Evolutionary conservation across 2,888 invertebrate species (phyloP), one percentile per base, ranked within the genome.

Genomic region (Ophion ellenae): DNA sequence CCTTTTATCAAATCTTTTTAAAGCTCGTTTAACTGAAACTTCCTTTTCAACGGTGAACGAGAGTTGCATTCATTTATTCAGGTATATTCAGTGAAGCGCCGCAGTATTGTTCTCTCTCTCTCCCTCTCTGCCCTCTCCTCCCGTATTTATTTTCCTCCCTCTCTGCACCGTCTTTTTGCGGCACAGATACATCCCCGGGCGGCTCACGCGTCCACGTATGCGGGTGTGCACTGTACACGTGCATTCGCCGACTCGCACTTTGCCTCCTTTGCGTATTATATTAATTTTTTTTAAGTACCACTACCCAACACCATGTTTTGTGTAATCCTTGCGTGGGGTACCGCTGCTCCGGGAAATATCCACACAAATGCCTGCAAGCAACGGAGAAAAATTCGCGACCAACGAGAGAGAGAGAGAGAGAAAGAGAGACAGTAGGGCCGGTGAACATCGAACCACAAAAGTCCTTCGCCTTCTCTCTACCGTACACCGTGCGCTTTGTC

Each of bases 21-120:
- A 88, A 89, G 87, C 87, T 89, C 88, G 88, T 89, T 91, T 88
- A 88, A 89, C 89, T 85, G 88, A 88, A 89, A 87, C 87, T 88
- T 82, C 86, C 84, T 85, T 83, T 86, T 85, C 76, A 77, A 61
- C 74, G 53, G 80, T 36, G 61, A 86, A 73, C 78, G 86, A 83
- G 83, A 87, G 86, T 77, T 78, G 87, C 87, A 89, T 88, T 88
- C 86, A 85, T 83, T 87, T 86, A 88, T 87, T 87, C 87, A 88
- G 69, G 83, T 85, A 83, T 85, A 88, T 87, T 86, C 85, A 87
- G 84, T 83, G 80, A 77, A 80, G 73, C 85, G 67, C 64, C 53
- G n/a, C 53, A 45, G 70, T 75, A 11, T 53, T 70, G 73, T 74
- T 64, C 74, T 71, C 69, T 73, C 59, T 61, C 76, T 83, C 75